phyloP scores from a whole-genome alignment of 2,113 vertebrate species.

The Protobothrops flavoviridis region DNA sequence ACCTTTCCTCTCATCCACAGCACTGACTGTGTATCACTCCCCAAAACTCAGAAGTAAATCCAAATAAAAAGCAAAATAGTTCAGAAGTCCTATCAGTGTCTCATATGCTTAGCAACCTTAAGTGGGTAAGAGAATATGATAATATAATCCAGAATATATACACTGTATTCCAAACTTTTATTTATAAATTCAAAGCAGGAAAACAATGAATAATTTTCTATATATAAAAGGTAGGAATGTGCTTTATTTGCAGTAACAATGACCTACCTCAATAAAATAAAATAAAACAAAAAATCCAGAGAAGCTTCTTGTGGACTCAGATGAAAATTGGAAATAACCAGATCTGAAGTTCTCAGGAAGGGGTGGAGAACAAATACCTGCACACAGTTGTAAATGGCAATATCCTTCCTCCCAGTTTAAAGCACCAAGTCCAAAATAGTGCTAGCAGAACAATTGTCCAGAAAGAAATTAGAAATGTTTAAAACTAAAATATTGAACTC shows the following conservation, averaged over 20 bases:
- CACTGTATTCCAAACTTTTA: background rate
- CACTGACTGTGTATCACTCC: background rate
- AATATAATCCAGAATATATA: background rate
- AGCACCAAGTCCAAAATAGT: background rate
- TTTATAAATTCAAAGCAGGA: background rate
- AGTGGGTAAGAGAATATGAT: background rate
- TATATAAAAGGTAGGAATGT: background rate
- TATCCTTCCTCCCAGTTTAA: background rate
- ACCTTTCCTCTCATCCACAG: background rate
- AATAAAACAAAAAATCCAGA: background rate
- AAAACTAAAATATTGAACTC: background rate
- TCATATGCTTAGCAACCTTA: background rate
- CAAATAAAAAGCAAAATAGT: background rate
- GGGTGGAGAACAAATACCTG: background rate
- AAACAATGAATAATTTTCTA: background rate
- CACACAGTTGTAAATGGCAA: background rate
- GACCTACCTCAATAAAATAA: background rate
- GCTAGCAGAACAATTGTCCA: background rate
- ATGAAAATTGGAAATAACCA: background rate
- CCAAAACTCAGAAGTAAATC: background rate
- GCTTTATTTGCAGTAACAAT: background rate
- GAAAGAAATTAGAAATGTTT: background rate
- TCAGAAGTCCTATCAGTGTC: background rate
- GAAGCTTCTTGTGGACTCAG: background rate
- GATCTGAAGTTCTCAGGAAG: background rate